These are phyloP conservation scores for Plebejus argus DNA, from an alignment of 2,888 invertebrate species.

Conservation along the genomic window DNA sequence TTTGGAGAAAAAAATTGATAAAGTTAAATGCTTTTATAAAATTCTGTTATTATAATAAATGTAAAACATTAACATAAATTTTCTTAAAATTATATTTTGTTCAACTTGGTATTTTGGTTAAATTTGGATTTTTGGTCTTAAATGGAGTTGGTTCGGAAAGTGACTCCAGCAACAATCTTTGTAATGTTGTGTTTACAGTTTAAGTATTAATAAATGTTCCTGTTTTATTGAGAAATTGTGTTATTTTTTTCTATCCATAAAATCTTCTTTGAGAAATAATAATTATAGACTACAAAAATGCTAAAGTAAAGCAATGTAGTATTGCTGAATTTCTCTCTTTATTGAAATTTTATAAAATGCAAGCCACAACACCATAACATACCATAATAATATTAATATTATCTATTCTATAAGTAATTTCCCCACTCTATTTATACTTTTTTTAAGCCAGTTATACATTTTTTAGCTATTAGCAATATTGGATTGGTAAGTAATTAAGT, in stretches of 20 bases:
- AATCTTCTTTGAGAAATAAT: neutral
- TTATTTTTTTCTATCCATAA: conserved; percentile 6
- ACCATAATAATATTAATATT: no score
- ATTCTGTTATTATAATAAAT: neutral
- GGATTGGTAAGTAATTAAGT: no score
- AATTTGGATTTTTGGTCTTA: neutral
- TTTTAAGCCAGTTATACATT: no score
- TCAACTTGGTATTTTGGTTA: neutral
- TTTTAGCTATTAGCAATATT: no score
- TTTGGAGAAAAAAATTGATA: neutral
- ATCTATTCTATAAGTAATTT: no score
- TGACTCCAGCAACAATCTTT: neutral
- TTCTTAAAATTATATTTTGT: neutral
- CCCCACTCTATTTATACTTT: no score
- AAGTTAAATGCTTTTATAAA: neutral
- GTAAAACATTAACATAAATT: neutral
- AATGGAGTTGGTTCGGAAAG: neutral
- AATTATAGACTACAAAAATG: no score
- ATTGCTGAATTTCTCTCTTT: no score
- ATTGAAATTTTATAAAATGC: no score
- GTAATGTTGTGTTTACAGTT: conserved; percentile 1
- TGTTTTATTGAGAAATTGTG: conserved; percentile 29
- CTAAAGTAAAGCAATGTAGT: no score
- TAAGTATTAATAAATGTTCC: conserved; percentile 29
- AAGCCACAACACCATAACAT: no score